Evolutionary conservation across 2,797 vertebrate genomes (phyloP), one percentile per base, ranked within the genome.

Genomic region (Onychomys arenicola): DNA sequence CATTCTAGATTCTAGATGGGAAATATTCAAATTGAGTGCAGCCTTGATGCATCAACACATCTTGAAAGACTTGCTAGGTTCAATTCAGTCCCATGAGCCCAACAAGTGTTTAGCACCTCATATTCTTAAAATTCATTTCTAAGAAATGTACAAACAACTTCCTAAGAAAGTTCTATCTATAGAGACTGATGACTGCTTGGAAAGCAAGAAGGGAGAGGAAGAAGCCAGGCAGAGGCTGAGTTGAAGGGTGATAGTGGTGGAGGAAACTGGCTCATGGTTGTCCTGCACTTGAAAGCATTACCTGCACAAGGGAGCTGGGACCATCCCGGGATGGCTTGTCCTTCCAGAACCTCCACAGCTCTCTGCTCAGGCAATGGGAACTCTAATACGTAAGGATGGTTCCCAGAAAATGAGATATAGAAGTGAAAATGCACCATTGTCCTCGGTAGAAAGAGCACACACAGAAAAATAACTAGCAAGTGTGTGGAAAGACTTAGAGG

Each of bases 61-160:
- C 59, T 81, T 90, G 63, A 87, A 95, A 96, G 37, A 75, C 17
- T 82, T 81, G 29, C 61, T 86, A 76, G 37, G n/a, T 80, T 95
- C 93, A 71, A 49, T 76, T 87, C 34, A 27, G 21, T 80, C 59
- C 59, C 83, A 93, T 90, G 23, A 63, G 9, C 69, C 34, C 43
- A 65, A 82, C 75, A 65, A 46, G 52, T 67, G 93, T 84, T 89
- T 86, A 90, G 88, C 69, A 78, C 43, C 34, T 61, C 40, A n/a
- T 89, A 81, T 77, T 94, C 40, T 92, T 82, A 92, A 87, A 69
- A 81, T 65, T 63, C 43, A 93, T 76, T 87, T 59, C 57, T 34
- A 23, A 43, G 71, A 95, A 90, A 49, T 76, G 32, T 55, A 21
- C 19, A 61, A 34, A 37, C 76, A 34, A 95, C 92, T 93, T 91